phyloP scores from a whole-genome alignment of 2,797 vertebrate genomes.

The Hephaestus fuliginosus region DNA sequence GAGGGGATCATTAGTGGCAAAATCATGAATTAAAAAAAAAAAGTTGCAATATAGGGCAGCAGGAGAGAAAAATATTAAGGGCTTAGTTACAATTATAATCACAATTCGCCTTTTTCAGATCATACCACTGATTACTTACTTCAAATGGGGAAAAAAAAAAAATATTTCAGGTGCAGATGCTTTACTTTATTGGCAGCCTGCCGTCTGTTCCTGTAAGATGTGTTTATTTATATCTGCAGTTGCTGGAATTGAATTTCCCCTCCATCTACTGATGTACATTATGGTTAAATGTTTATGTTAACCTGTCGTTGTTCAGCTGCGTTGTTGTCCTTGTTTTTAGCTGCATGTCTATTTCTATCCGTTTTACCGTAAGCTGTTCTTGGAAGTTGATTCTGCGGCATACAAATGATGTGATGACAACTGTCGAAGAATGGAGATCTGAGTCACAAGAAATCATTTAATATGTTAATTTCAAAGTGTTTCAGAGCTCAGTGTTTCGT shows the following conservation, averaged over 20 bases:
- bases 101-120: constrained; percentile 40
- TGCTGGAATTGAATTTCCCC: not conserved
- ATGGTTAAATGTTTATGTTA: not conserved
- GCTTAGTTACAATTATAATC: constrained; percentile 29
- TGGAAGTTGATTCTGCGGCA: not conserved
- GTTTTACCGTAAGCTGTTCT: no score
- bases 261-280: not conserved
- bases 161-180: constrained; percentile 30
- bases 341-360: no score
- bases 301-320: not conserved
- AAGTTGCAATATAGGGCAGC: constrained; percentile 21
- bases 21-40: constrained; percentile 15
- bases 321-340: not conserved
- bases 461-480: not conserved
- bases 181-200: constrained; percentile 34
- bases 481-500: not conserved
- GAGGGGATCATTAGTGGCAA: constrained; percentile 56
- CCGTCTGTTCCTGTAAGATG: constrained; percentile 7
- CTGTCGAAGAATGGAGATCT: not conserved
- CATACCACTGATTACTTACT: constrained; percentile 12
- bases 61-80: constrained; percentile 26
- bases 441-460: not conserved
- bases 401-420: constrained; percentile 1
- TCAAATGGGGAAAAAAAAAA: constrained; percentile 20
- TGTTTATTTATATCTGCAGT: constrained; percentile 3